Conservation (phyloP, 1,140 invertebrate species). For the Diuraphis noxia region DNA sequence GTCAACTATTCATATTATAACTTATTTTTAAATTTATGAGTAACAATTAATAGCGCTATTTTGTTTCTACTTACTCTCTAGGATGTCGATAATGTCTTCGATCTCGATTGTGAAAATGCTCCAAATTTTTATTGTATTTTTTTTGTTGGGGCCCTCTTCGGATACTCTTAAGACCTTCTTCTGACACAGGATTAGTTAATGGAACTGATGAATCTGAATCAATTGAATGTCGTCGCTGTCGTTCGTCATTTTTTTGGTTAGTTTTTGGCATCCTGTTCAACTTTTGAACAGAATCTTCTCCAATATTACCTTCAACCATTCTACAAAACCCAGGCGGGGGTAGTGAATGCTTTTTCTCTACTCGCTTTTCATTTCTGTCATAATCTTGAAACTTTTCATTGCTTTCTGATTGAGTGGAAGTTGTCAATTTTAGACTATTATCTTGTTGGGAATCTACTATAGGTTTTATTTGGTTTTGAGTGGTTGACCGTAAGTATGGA, state of each 20-base stretch:
- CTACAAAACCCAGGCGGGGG: conserved; percentile 65
- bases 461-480: conserved; percentile 62
- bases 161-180: conserved; percentile 63
- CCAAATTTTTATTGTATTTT: conserved; percentile 62
- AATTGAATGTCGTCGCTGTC: conserved; percentile 28
- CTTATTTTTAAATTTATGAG: neutral
- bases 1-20: neutral
- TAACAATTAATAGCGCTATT: neutral
- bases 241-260: conserved; percentile 34
- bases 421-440: conserved; percentile 36
- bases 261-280: neutral
- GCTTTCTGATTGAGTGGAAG: neutral
- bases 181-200: conserved; percentile 56
- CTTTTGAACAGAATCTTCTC: conserved; percentile 56
- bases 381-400: conserved; percentile 29
- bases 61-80: conserved; percentile 55
- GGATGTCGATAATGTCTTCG: conserved; percentile 54
- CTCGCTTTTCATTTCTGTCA: conserved; percentile 32
- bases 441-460: conserved; percentile 58
- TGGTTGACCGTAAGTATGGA: conserved; percentile 60
- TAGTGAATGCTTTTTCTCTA: conserved; percentile 60
- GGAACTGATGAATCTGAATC: conserved; percentile 50
- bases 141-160: conserved; percentile 64
- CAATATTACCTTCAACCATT: conserved; percentile 65
- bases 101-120: conserved; percentile 57